These are phyloP conservation scores for Nothocercus julius DNA, from an alignment of 2,113 vertebrate genomes.

Conservation along the genomic window DNA sequence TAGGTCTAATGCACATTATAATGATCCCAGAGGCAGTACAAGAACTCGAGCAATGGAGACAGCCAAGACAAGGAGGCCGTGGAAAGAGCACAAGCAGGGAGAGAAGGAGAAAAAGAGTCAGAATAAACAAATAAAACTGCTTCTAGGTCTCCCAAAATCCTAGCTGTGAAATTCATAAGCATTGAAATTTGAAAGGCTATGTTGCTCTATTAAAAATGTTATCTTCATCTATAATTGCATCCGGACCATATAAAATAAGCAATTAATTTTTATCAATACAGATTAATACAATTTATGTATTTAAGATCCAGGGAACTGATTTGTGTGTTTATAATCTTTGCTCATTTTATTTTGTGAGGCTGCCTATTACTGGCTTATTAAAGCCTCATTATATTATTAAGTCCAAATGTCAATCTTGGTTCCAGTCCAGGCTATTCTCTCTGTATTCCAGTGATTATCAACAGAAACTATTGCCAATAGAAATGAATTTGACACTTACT, in stretches of 20 bases:
- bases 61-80: neutral
- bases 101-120: neutral
- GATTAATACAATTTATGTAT: slow-evolving; percentile 63
- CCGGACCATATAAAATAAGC: slow-evolving; percentile 48
- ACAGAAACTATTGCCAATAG: slow-evolving; percentile 16
- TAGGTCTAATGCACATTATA: neutral
- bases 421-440: slow-evolving; percentile 17
- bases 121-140: neutral
- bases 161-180: neutral
- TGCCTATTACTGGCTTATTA: slow-evolving; percentile 62
- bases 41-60: no score
- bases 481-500: neutral
- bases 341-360: slow-evolving; percentile 65
- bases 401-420: slow-evolving; percentile 47
- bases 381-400: slow-evolving; percentile 63
- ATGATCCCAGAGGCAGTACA: neutral
- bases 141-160: neutral
- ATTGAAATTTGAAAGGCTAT: slow-evolving; percentile 4
- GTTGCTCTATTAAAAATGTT: slow-evolving; percentile 26
- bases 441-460: slow-evolving; percentile 28
- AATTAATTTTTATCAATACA: slow-evolving; percentile 70
- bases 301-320: slow-evolving; percentile 68
- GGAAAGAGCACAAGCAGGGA: neutral
- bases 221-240: slow-evolving; percentile 59
- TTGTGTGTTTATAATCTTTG: slow-evolving; percentile 59